Percentiles rank a stretch among this genome's conserved stretches.
Evolutionary conservation across 2,888 invertebrate genomes (phyloP).

Genomic region (Rugalucina vietnamica): DNA sequence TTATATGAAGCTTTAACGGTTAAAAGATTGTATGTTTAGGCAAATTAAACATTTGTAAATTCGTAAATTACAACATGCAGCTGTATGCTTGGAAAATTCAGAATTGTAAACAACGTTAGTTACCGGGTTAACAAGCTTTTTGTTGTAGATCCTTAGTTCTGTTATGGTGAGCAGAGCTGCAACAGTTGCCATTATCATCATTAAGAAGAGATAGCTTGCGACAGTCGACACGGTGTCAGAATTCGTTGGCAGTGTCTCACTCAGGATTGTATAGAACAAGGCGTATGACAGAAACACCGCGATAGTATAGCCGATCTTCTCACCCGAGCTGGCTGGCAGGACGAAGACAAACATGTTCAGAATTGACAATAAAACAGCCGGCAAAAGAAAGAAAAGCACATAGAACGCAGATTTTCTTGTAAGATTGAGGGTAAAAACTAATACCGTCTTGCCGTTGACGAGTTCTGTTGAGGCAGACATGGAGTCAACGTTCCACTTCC

Average conservation of each 20-base stretch:
- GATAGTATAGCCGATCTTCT: conserved; percentile 56
- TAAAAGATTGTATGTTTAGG: no score
- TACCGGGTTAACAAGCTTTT: conserved; percentile 12
- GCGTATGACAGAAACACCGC: conserved; percentile 60
- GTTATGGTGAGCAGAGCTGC: conserved; percentile 52
- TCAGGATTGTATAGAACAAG: conserved; percentile 60
- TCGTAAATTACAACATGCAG: background rate
- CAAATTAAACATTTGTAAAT: no score
- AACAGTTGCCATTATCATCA: conserved; percentile 60
- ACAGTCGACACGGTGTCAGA: conserved; percentile 57
- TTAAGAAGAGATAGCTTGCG: conserved; percentile 57
- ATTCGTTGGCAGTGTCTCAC: conserved; percentile 54
- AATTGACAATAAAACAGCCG: conserved; percentile 48
- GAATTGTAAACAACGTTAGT: background rate
- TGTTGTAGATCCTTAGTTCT: conserved; percentile 54
- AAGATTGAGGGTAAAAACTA: conserved; percentile 47
- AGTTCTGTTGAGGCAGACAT: conserved; percentile 45
- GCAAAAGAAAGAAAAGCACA: conserved; percentile 51
- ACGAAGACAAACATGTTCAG: conserved; percentile 59
- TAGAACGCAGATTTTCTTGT: conserved; percentile 55
- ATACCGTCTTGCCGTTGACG: conserved; percentile 34
- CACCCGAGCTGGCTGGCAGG: conserved; percentile 56
- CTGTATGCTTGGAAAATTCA: background rate
- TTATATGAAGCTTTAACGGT: no score
- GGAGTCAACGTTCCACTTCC: conserved; percentile 52